Evolutionary conservation across 2,113 vertebrate genomes (phyloP), one percentile per base, ranked within the genome.

Genomic region (Bostrychus sinensis): DNA sequence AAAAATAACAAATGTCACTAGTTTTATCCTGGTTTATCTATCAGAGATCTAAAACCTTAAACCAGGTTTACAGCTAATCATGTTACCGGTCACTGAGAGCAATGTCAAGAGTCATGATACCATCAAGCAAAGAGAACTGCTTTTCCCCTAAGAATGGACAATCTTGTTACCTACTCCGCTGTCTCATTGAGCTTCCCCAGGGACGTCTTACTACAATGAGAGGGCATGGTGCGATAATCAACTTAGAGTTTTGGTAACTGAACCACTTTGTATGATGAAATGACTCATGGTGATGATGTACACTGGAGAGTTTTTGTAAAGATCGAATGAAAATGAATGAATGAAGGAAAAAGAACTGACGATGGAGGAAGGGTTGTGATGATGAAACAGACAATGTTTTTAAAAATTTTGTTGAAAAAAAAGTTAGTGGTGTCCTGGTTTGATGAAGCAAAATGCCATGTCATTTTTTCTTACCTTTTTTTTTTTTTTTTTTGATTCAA

Each of bases 201-300:
- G 82, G 91, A 86, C 62, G 43, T 70, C 59, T 89, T 83, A 76
- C 48, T 73, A 60, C 72, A 89, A 89, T 60, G 63, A 85, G 65
- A 88, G 56, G 41, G 58, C 71, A 71, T 54, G 70, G 65, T 73
- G 66, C 37, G 10, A 80, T 91, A 91, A 91, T 92, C 81, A 90
- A 89, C 81, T 91, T 91, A 83, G 46, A 66, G 60, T 79, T 71
- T 51, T 48, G 58, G 28, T 75, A 77, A 86, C 70, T 82, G 56
- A 75, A 80, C 70, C 86, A 87, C 88, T 91, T 88, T 89, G 86
- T 68, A 59, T 78, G 72, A 91, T 91, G 83, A 90, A 88, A 85
- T 86, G 66, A 83, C 63, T 37, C 37, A 66, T 17, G 34, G 70
- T 54, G 72, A 69, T 25, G 55, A 79, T 76, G 72, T 32, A 19